Base-by-base conservation (phyloP, 1,140 invertebrate genomes). In the Tetraneura akinire region DNA sequence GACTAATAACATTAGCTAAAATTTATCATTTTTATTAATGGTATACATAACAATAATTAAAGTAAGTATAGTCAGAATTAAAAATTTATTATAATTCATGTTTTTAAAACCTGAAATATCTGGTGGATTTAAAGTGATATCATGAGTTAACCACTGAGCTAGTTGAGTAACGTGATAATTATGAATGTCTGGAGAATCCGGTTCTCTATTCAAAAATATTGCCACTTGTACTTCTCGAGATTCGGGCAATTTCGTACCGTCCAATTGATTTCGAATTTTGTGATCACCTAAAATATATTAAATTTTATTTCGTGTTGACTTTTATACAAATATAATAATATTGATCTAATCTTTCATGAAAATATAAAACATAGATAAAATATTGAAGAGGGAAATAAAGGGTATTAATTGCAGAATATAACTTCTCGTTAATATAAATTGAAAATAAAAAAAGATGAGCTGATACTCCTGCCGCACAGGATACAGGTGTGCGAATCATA, bases 111-210 rank as follows among this genome's bases (percentile, higher is more conserved):
- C 70, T 29, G 70, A 0, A n/a, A 0, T 8, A 53, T 51, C 23
- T 16, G 70, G 47, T n/a, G 47, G 16, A 11, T 51, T 11, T n/a
- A 32, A 8, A 32, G 23, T 26, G 2, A 73, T 73, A 53, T 73
- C 70, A 21, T 73, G 70, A 29, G 26, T 53, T 0, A 10, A 2
- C 45, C 45, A 73, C 53, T 73, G 70, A 1, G 6, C 23, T 11
- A 49, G 18, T 73, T 73, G 70, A 29, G 10, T 73, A 3, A 73
- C 8, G 32, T 73, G 47, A 18, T 21, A 10, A 32, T 73, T 73
- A 9, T 45, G 14, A 21, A 14, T 0, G 13, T 68, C 64, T 16
- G 5, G 37, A 16, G 0, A 6, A 45, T 47, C 21, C 1, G 9
- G 10, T 10, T 37, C 9, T 45, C 8, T 68, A 8, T 0, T 13